Conservation (phyloP, 1,140 invertebrate species). For the Idris sp. region DNA sequence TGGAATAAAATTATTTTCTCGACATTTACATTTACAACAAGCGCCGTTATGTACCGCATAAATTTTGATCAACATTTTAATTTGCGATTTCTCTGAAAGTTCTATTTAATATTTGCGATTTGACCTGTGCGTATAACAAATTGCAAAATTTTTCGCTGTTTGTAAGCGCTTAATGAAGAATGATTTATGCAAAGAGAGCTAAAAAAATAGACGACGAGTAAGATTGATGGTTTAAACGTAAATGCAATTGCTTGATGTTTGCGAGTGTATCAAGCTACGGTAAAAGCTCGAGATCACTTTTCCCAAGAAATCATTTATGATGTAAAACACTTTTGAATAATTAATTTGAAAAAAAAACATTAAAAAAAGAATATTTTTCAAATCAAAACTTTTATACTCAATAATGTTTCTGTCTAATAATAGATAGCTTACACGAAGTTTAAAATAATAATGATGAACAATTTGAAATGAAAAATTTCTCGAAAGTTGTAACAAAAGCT, state of each 20-base stretch:
- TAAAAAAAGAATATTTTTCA: too few species aligned
- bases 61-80: conserved; percentile 49
- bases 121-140: conserved; percentile 37
- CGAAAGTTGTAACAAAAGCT: too few species aligned
- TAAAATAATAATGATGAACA: too few species aligned
- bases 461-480: too few species aligned
- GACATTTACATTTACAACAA: conserved; percentile 28
- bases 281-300: conserved; percentile 47
- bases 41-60: conserved; percentile 9
- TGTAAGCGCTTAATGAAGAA: conserved; percentile 42
- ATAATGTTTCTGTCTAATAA: too few species aligned
- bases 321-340: conserved; percentile 46
- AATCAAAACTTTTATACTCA: too few species aligned
- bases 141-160: conserved; percentile 44
- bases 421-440: too few species aligned
- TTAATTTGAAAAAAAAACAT: conserved; percentile 28
- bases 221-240: conserved; percentile 50
- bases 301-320: conserved; percentile 35
- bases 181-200: conserved; percentile 55
- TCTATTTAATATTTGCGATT: conserved; percentile 39
- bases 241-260: conserved; percentile 56
- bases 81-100: conserved; percentile 38
- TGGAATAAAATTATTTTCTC: conserved; percentile 56
- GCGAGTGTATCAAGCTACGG: conserved; percentile 36
- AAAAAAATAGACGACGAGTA: conserved; percentile 49